These are phyloP conservation scores for Caenorhabditis sulstoni DNA, from an alignment of 2,888 invertebrate species.

Conservation along the genomic window DNA sequence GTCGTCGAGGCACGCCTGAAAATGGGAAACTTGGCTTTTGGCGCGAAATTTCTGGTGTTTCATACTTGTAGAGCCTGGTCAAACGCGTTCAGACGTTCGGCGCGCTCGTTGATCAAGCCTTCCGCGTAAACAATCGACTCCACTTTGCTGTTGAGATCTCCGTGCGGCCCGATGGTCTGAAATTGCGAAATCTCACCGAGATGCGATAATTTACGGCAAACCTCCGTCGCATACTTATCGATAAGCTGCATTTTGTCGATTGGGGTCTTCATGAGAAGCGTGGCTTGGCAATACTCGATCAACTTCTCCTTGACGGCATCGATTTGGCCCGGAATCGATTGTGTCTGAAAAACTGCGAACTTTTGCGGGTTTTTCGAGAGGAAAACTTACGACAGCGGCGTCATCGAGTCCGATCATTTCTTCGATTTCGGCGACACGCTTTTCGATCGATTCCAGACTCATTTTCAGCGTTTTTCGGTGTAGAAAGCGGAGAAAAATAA, in stretches of 20 bases:
- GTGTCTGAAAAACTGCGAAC: conserved; percentile 18
- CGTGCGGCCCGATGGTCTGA: conserved; percentile 23
- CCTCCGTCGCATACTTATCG: conserved; percentile 40
- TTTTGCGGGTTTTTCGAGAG: not conserved
- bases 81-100: conserved; percentile 32
- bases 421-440: conserved; percentile 37
- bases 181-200: not conserved
- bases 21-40: not conserved
- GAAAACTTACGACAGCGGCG: conserved; percentile 12
- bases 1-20: conserved; percentile 42
- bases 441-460: conserved; percentile 28
- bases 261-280: conserved; percentile 37
- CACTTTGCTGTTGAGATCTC: conserved; percentile 29
- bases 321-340: conserved; percentile 33
- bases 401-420: conserved; percentile 37
- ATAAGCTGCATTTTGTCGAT: conserved; percentile 16
- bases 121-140: conserved; percentile 39
- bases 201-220: not conserved
- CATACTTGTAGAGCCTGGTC: conserved; percentile 29
- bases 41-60: not conserved
- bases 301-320: conserved; percentile 32
- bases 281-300: conserved; percentile 37
- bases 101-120: conserved; percentile 33
- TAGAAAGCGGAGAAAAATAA: no score
- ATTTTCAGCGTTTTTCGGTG: conserved; percentile 24